Evolutionary conservation across 2,797 vertebrate genomes (phyloP), one percentile per base, ranked within the genome.

Genomic region (Selene dorsalis): DNA sequence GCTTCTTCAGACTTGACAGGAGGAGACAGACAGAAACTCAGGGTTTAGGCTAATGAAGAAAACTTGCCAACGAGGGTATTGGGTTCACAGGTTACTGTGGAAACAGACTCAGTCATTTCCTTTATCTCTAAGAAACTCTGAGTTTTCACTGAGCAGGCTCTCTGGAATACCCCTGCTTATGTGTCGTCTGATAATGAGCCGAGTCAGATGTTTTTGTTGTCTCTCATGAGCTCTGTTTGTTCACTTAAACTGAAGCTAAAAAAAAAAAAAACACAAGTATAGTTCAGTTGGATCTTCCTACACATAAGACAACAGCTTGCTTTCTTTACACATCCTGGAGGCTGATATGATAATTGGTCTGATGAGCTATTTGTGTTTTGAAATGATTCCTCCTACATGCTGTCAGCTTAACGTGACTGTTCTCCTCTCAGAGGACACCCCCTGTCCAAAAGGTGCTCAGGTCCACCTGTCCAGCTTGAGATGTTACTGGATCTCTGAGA

Each of bases 401-500:
- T 43, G 39, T 55, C 18, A 16, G 20, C 26, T 75, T 12, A 13
- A 11, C 57, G n/a, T 70, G 35, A n/a, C 55, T 66, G 10, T 53
- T 72, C 9, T 65, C 61, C 61, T 62, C 70, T 22, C 87, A 95
- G 95, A 84, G 74, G 84, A 88, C 38, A 16, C 18, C 35, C 55
- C 63, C 28, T 96, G 95, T 74, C 95, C 95, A 3, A 82, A 83
- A 53, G 93, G 93, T 17, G 86, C 88, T 22, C 90, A 11, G 79
- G 79, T 95, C 76, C 87, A 94, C 64, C 72, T 83, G 75, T 70
- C 53, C 68, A 89, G 85, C 67, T 66, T 86, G 65, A 87, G 69
- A 62, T 96, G 95, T 79, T 95, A 91, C 80, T 96, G 95, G 95
- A 91, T 95, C 16, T 89, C 92, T 59, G 79, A 77, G 11, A 41